A percentile compares a stretch with the other conserved stretches of the same genome.
phyloP scores from a whole-genome alignment of 2,797 vertebrate genomes.

The Myotis vivesi region DNA sequence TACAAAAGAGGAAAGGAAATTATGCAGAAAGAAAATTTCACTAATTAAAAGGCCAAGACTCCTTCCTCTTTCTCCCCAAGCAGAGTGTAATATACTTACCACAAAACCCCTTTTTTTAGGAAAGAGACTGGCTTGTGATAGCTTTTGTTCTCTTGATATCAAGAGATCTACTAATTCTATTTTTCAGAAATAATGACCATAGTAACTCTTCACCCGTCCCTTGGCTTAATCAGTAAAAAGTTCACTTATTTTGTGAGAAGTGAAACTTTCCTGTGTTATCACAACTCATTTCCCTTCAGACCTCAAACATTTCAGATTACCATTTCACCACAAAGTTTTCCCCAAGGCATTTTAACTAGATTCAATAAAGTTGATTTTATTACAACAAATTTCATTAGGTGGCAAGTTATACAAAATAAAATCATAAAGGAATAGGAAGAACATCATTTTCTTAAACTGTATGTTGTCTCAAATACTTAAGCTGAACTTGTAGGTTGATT shows the following conservation, averaged over 20 bases:
- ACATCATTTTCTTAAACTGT: not conserved
- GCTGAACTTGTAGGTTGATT: not conserved
- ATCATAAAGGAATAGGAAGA: not conserved
- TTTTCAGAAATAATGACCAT: not conserved
- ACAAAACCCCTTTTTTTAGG: not conserved
- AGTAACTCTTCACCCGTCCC: not conserved
- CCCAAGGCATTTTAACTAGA: not conserved
- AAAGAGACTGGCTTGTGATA: not conserved
- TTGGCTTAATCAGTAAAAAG: constrained; percentile 3
- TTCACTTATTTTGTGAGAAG: constrained; percentile 10
- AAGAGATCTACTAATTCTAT: not conserved
- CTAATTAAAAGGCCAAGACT: constrained; percentile 2
- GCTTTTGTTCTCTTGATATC: not conserved
- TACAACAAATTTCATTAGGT: not conserved
- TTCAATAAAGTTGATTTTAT: constrained; percentile 2
- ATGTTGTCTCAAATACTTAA: not conserved
- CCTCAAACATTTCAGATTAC: not conserved
- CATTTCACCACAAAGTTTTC: not conserved
- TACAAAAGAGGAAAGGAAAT: constrained; percentile 2
- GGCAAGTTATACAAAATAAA: not conserved
- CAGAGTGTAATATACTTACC: not conserved
- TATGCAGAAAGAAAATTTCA: not conserved
- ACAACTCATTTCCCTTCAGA: constrained; percentile 7
- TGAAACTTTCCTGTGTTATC: constrained; percentile 4
- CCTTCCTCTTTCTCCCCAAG: not conserved